Evolutionary conservation across 2,888 invertebrate species (phyloP).

Genomic region (Augochlorella aurata): DNA sequence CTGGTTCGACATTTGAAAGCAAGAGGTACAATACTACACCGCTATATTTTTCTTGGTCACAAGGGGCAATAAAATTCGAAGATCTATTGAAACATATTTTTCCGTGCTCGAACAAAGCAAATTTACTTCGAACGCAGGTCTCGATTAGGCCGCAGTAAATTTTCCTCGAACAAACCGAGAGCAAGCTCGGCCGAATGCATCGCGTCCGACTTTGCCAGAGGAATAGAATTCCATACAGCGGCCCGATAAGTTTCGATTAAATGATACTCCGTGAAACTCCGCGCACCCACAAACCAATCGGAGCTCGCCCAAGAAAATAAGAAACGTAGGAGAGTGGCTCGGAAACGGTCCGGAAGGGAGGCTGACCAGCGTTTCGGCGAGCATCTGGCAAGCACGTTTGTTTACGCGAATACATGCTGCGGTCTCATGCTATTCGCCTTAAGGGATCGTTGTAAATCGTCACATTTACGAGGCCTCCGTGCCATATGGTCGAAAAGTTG

Average conservation of each 20-base stretch:
- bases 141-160: too few relatives aligned
- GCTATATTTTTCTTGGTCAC: too few relatives aligned
- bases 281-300: background rate
- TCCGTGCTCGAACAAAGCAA: too few relatives aligned
- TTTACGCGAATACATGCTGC: conserved; percentile 41
- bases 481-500: conserved; percentile 48
- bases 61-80: too few relatives aligned
- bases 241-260: conserved; percentile 5
- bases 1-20: too few relatives aligned
- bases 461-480: conserved; percentile 55
- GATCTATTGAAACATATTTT: too few relatives aligned
- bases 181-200: background rate
- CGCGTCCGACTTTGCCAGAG: background rate
- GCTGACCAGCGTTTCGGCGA: conserved; percentile 17
- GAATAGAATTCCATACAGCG: background rate
- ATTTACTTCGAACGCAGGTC: too few relatives aligned
- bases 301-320: background rate
- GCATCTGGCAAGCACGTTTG: conserved; percentile 51
- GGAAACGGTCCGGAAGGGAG: conserved; percentile 17
- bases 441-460: conserved; percentile 62
- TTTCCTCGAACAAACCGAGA: background rate
- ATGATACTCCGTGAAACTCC: background rate
- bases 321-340: background rate
- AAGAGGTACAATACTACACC: too few relatives aligned
- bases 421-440: conserved; percentile 55